Evolutionary conservation across 2,888 invertebrate species (phyloP).

Genomic region (Resseliella maxima): DNA sequence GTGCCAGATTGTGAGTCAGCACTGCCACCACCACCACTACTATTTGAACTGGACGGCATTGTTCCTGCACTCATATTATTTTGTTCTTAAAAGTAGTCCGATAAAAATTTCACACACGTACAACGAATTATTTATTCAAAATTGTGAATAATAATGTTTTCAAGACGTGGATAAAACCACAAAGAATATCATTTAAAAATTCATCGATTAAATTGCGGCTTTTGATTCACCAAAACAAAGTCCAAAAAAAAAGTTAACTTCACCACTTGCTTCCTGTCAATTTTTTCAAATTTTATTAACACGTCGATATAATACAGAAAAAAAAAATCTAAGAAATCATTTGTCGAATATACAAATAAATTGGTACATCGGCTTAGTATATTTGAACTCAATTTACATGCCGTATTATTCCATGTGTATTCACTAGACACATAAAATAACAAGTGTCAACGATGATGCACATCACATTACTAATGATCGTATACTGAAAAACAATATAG

Average conservation of each 20-base stretch:
- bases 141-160: not conserved
- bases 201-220: not conserved
- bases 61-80: slow-evolving; percentile 52
- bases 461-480: slow-evolving; percentile 36
- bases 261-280: not conserved
- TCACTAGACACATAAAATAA: not conserved
- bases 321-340: too few species aligned
- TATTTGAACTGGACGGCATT: not conserved
- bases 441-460: slow-evolving; percentile 9
- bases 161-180: not conserved
- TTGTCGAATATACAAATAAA: too few species aligned
- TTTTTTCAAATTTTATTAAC: not conserved
- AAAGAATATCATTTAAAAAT: not conserved
- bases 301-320: too few species aligned
- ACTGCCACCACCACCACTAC: not conserved
- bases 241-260: not conserved
- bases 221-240: not conserved
- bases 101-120: not conserved
- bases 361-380: not conserved
- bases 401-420: not conserved
- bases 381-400: not conserved
- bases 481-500: not conserved
- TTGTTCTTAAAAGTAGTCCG: not conserved
- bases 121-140: not conserved
- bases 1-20: slow-evolving; percentile 9